phyloP scores from a whole-genome alignment of 2,113 vertebrate species.

The Cricetomys ansorgei region DNA sequence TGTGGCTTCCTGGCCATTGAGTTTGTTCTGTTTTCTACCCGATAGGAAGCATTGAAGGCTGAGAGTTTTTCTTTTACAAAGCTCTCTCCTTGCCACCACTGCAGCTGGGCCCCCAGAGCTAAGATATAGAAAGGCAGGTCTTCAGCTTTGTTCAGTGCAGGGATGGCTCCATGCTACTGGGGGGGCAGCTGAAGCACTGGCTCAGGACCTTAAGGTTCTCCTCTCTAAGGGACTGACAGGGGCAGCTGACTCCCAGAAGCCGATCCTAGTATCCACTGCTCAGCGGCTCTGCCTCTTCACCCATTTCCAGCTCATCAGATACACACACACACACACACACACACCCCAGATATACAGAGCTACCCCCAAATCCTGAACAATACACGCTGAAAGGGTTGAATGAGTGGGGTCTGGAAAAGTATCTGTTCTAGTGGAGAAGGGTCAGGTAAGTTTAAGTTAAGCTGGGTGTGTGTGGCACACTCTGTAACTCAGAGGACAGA shows the following conservation, averaged over 20 bases:
- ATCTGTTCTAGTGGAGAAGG: not conserved
- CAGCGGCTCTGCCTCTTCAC: not conserved
- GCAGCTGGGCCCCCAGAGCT: not conserved
- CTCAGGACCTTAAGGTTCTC: not conserved
- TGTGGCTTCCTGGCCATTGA: not conserved
- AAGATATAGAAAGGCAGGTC: not conserved
- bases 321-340: not conserved
- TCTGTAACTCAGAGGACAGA: not conserved
- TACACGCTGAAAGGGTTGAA: not conserved
- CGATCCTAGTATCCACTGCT: not conserved
- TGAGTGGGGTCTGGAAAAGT: not conserved
- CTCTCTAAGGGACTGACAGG: not conserved
- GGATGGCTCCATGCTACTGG: accelerated
- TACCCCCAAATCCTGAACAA: not conserved
- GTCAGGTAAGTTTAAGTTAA: not conserved
- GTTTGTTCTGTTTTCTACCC: not conserved
- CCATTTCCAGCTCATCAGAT: too few relatives aligned
- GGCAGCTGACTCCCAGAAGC: not conserved
- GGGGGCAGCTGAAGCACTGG: not conserved
- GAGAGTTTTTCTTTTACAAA: not conserved
- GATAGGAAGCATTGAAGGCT: not conserved
- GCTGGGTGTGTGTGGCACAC: not conserved
- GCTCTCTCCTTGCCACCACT: not conserved
- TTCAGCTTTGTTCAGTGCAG: not conserved
- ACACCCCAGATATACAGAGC: not conserved